Evolutionary conservation across 2,888 invertebrate species (phyloP).

Genomic region (Drosophila austrosaltans): DNA sequence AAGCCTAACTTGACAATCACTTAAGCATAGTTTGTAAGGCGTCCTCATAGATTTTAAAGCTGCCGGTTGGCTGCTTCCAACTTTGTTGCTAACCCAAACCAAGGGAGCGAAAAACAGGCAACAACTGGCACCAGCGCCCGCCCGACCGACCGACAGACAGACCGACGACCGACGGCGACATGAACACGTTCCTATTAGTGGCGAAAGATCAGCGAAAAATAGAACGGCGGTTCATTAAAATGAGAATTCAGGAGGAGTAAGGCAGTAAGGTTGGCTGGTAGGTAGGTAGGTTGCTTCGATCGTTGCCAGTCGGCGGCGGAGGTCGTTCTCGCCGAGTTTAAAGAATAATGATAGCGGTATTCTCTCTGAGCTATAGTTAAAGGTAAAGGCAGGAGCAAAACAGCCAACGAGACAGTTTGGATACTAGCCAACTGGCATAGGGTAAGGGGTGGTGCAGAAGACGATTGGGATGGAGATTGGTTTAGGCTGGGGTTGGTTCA

Average conservation of each 20-base stretch:
- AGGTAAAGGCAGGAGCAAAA: slow-evolving; percentile 44
- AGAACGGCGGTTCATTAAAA: slow-evolving; percentile 82
- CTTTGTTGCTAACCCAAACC: slow-evolving; percentile 45
- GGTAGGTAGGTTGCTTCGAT: slow-evolving; percentile 30
- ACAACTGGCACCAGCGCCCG: slow-evolving; percentile 41
- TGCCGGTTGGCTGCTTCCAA: slow-evolving; percentile 63
- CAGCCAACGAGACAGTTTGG: slow-evolving; percentile 16
- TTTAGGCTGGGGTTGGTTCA: slow-evolving; percentile 4
- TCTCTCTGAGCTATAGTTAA: slow-evolving; percentile 79
- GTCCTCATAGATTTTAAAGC: slow-evolving; percentile 75
- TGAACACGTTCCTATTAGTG: slow-evolving; percentile 80
- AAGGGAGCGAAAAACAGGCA: slow-evolving; percentile 35
- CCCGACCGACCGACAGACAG: slow-evolving; percentile 16
- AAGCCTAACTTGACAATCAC: slow-evolving; percentile 83
- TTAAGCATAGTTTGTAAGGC: slow-evolving; percentile 83
- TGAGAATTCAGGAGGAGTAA: slow-evolving; percentile 66
- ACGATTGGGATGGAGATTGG: not conserved
- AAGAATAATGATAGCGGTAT: slow-evolving; percentile 82
- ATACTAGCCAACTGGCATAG: too few relatives aligned
- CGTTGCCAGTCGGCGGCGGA: slow-evolving; percentile 34
- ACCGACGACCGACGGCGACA: slow-evolving; percentile 49
- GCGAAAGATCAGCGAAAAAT: slow-evolving; percentile 82
- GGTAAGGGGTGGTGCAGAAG: not conserved
- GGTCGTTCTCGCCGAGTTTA: slow-evolving; percentile 61
- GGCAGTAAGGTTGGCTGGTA: slow-evolving; percentile 24